Percentiles rank a stretch among this genome's conserved stretches.
Evolutionary conservation across 1,140 invertebrate species (phyloP).

Genomic region (Pissodes strobi): DNA sequence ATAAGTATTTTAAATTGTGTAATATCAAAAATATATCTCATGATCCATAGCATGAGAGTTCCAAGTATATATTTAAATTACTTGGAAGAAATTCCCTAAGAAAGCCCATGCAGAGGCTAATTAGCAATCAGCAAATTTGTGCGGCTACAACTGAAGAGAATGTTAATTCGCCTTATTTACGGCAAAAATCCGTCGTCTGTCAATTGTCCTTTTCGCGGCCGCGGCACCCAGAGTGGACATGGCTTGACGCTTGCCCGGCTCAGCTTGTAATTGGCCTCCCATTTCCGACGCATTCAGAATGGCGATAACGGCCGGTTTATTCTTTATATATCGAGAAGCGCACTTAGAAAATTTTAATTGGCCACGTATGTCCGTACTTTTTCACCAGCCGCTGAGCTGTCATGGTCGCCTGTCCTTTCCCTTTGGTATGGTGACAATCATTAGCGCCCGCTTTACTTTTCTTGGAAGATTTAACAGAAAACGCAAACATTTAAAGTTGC

Average conservation of each 20-base stretch:
- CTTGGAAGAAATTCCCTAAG: not conserved
- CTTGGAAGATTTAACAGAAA: too few species aligned
- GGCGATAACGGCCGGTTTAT: conserved; percentile 51
- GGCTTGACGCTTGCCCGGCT: conserved; percentile 47
- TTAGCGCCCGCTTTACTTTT: conserved; percentile 10
- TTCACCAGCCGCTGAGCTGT: conserved; percentile 38
- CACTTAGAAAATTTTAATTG: conserved; percentile 55
- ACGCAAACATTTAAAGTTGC: too few species aligned
- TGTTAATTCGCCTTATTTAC: conserved; percentile 31
- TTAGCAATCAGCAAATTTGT: conserved; percentile 15
- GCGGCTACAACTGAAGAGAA: conserved; percentile 17
- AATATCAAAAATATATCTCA: too few species aligned
- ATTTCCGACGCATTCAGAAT: conserved; percentile 54
- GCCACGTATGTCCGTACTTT: conserved; percentile 45
- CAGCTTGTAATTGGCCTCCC: conserved; percentile 53
- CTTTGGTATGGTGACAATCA: conserved; percentile 23
- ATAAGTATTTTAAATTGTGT: too few species aligned
- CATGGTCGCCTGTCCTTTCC: conserved; percentile 12
- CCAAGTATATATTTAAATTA: not conserved
- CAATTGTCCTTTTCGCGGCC: conserved; percentile 41
- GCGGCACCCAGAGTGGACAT: conserved; percentile 49
- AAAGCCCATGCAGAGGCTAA: not conserved
- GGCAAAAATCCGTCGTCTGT: conserved; percentile 42
- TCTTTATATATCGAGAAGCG: conserved; percentile 50
- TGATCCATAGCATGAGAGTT: too few species aligned